Percentiles rank a stretch among this genome's conserved stretches.
phyloP scores from a whole-genome alignment of 1,140 invertebrate species.

The Drosophila suzukii region DNA sequence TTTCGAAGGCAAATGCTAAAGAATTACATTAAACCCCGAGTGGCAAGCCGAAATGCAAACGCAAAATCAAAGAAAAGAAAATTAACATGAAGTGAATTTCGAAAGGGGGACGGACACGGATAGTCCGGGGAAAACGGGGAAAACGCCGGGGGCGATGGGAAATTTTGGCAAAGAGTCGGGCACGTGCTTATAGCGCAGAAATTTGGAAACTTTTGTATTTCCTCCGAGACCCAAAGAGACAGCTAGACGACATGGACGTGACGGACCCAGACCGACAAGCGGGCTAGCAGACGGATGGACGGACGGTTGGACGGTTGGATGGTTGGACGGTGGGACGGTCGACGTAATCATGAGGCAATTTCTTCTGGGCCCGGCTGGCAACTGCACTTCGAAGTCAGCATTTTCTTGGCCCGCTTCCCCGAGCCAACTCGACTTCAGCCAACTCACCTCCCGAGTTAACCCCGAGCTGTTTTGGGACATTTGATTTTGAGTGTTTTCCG shows the following conservation, averaged over 20 bases:
- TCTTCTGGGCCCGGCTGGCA: constrained; percentile 60
- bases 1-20: constrained; percentile 60
- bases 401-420: constrained; percentile 47
- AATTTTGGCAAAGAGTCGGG: constrained; percentile 74
- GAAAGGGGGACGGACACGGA: constrained; percentile 44
- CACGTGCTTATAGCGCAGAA: constrained; percentile 76
- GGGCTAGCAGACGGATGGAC: constrained; percentile 5
- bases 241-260: constrained; percentile 72
- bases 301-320: constrained; percentile 7
- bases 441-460: constrained; percentile 28
- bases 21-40: constrained; percentile 68
- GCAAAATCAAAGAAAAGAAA: constrained; percentile 79
- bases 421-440: constrained; percentile 18
- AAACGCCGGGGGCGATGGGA: constrained; percentile 52
- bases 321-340: constrained; percentile 27
- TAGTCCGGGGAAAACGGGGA: constrained; percentile 9
- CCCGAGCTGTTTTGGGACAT: constrained; percentile 50
- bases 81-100: constrained; percentile 80
- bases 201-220: constrained; percentile 79
- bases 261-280: constrained; percentile 51
- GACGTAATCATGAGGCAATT: constrained; percentile 80
- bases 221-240: constrained; percentile 73
- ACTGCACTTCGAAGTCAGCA: constrained; percentile 73
- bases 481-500: constrained; percentile 65
- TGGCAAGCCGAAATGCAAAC: constrained; percentile 64